Evolutionary conservation across 2,888 invertebrate species (phyloP), one percentile per base, ranked within the genome.

Genomic region (Cheiracanthium punctorium): DNA sequence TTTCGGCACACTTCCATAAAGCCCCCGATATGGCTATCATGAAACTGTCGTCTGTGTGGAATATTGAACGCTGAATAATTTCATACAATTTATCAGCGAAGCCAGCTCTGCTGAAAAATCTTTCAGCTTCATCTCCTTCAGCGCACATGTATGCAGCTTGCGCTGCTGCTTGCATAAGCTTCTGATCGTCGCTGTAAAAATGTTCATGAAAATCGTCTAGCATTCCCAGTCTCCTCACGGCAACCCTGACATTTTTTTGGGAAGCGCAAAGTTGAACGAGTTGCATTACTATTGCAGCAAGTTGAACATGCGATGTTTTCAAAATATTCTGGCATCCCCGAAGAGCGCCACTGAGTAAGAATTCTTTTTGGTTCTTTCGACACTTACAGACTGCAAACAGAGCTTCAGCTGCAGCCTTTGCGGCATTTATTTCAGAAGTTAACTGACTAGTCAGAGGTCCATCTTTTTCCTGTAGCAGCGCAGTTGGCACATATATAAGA

Each of bases 1-100:
- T 84, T 74, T 84, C 84, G 0, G 84, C 58, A 43, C 84, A 69
- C 41, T 77, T 84, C 84, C 84, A 79, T 14, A 84, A 41, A 30
- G 73, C 84, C 12, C 84, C 77, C 1, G 84, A 84, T 30, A 79
- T 64, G 0, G 82, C 71, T 0, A 73, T 67, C 84, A 84, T 84
- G 4, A 84, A 64, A 14, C 41, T 71, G n/a, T 41, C 41, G 37
- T 84, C 73, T 2, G 79, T 65, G 52, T 84, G 84, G 17, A 84
- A 84, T 0, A 73, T 65, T 12, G 84, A 84, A 0, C 73, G 77
- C 12, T 84, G 77, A 41, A 84, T 67, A 7, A 84, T 84, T 79
- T 84, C 84, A 28, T 41, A 84, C 0, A 84, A 33, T 32, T 84
- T 84, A 20, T 79, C 77, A 12, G 73, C 73, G 30, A 84, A 84